These are phyloP conservation scores for Botia almorhae DNA, from an alignment of 2,797 vertebrate genomes.

Conservation along the genomic window DNA sequence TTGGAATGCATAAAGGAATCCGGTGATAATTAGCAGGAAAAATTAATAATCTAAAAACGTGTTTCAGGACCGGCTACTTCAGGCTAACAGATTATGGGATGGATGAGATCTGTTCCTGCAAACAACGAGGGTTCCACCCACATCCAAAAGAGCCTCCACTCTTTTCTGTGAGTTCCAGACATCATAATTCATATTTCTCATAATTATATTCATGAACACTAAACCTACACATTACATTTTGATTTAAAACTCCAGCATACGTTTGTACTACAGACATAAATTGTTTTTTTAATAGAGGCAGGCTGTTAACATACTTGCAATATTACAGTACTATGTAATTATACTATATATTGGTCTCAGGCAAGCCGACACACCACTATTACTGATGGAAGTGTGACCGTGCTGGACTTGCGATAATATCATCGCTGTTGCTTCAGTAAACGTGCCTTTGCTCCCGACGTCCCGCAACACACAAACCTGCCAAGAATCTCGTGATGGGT, in stretches of 20 bases:
- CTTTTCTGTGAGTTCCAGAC: constrained; percentile 84
- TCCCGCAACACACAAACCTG: neutral
- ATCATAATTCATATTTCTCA: neutral
- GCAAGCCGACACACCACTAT: constrained; percentile 85
- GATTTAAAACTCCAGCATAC: neutral
- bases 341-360: constrained; percentile 68
- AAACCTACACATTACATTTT: neutral
- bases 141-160: constrained; percentile 94
- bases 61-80: constrained; percentile 91
- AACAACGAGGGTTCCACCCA: constrained; percentile 95
- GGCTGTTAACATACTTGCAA: no score
- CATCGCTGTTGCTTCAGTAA: neutral
- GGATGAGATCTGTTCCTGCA: constrained; percentile 90
- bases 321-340: no score
- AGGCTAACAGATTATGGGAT: constrained; percentile 91
- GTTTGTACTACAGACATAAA: neutral
- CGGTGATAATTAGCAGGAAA: neutral
- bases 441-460: constrained; percentile 34
- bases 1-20: no score
- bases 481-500: constrained; percentile 24
- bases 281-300: no score
- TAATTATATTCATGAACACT: neutral
- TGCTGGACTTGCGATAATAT: constrained; percentile 90
- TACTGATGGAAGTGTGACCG: constrained; percentile 80
- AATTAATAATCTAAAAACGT: neutral